These are phyloP conservation scores for Chirona hameri DNA, from an alignment of 2,888 invertebrate genomes.

Conservation along the genomic window DNA sequence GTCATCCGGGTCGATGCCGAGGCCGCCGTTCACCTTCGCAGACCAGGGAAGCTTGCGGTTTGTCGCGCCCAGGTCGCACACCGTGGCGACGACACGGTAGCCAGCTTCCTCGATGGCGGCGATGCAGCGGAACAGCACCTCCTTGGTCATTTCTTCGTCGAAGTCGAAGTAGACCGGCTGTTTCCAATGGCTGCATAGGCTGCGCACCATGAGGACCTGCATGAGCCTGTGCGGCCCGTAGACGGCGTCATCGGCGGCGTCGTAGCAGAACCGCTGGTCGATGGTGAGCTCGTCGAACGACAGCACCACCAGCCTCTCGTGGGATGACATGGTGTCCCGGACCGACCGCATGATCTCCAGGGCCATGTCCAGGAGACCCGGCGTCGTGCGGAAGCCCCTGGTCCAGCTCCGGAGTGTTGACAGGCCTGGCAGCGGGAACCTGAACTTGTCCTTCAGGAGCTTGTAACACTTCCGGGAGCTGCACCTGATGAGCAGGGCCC, in stretches of 20 bases:
- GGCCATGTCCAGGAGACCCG: background rate
- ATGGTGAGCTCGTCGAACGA: background rate
- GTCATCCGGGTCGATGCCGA: background rate
- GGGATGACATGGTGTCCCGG: background rate
- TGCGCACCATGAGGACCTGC: background rate
- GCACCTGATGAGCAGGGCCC: background rate
- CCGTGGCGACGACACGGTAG: background rate
- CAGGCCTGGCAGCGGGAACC: background rate
- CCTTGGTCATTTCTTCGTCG: background rate
- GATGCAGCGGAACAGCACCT: background rate
- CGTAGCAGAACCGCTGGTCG: background rate
- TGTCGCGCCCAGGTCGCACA: background rate
- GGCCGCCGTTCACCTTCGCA: background rate
- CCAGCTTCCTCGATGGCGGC: background rate
- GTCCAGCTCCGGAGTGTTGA: background rate
- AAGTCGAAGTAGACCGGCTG: background rate
- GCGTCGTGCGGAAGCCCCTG: background rate
- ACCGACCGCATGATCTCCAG: background rate
- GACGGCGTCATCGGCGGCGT: background rate
- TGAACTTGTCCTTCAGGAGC: background rate
- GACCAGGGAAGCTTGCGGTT: background rate
- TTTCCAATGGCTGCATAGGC: background rate
- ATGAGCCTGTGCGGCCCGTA: background rate
- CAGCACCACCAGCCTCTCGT: background rate
- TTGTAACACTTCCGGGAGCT: background rate